Conservation (phyloP, 2,888 invertebrate species). For the Mallateleia sp. region DNA sequence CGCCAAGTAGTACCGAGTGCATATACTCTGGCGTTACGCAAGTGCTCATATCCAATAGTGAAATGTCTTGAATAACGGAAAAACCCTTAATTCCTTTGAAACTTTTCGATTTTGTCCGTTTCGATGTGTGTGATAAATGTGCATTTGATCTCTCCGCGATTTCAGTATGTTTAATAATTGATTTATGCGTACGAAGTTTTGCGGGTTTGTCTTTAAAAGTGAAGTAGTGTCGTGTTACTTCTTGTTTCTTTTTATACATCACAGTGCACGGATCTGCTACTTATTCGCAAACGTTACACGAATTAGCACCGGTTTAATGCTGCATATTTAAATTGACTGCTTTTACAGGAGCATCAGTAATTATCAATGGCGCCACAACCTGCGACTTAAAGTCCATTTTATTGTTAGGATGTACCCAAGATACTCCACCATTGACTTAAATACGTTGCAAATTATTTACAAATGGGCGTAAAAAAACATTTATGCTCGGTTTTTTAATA, state of each 20-base stretch:
- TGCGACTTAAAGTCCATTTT: slow-evolving; percentile 2
- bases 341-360: slow-evolving; percentile 23
- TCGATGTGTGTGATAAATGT: too few relatives aligned
- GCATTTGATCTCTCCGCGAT: too few relatives aligned
- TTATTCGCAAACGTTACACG: slow-evolving; percentile 20
- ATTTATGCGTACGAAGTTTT: not conserved
- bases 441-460: too few relatives aligned
- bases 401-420: slow-evolving; percentile 26
- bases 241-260: too few relatives aligned
- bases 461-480: slow-evolving; percentile 23
- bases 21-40: slow-evolving; percentile 47
- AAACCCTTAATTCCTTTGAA: slow-evolving; percentile 22
- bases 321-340: slow-evolving; percentile 9
- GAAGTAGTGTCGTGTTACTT: too few relatives aligned
- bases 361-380: slow-evolving; percentile 12
- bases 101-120: too few relatives aligned
- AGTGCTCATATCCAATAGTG: slow-evolving; percentile 37
- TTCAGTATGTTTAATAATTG: not conserved
- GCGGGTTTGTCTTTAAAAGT: too few relatives aligned
- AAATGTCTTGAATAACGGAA: slow-evolving; percentile 2
- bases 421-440: slow-evolving; percentile 17
- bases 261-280: not conserved
- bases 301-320: not conserved
- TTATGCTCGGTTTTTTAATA: slow-evolving; percentile 19
- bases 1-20: slow-evolving; percentile 49